A percentile compares a stretch with the other conserved stretches of the same genome.
These are phyloP conservation scores for Lymantria monacha DNA, from an alignment of 2,888 invertebrate genomes.

Conservation along the genomic window DNA sequence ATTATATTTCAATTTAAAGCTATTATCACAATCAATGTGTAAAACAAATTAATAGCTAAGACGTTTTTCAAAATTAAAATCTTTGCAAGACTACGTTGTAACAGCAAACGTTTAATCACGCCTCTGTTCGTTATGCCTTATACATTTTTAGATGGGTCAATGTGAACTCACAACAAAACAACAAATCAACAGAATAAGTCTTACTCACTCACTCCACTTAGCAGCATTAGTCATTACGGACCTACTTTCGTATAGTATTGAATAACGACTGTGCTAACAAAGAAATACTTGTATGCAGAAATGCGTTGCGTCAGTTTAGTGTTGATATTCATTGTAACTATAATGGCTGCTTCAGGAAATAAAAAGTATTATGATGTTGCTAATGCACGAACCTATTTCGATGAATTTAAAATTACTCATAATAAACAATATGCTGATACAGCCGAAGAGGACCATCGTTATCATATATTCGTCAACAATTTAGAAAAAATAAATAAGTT, in stretches of 20 bases:
- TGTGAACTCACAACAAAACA: too few species aligned
- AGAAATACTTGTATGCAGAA: neutral
- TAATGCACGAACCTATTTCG: constrained; percentile 38
- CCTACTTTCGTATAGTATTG: neutral
- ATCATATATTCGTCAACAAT: constrained; percentile 34
- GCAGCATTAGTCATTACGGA: neutral
- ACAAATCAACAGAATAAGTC: too few species aligned
- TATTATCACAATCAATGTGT: too few species aligned
- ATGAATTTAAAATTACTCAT: constrained; percentile 37
- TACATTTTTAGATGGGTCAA: too few species aligned
- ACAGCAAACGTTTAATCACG: too few species aligned
- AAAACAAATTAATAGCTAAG: too few species aligned
- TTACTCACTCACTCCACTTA: too few species aligned
- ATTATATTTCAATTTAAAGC: too few species aligned
- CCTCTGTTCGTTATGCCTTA: too few species aligned
- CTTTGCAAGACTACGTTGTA: too few species aligned
- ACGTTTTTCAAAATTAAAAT: too few species aligned
- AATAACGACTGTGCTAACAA: constrained; percentile 3
- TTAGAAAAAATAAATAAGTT: constrained; percentile 39
- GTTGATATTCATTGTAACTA: constrained; percentile 18
- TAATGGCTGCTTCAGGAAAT: constrained; percentile 23
- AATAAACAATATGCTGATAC: constrained; percentile 44
- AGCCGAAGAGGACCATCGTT: constrained; percentile 42
- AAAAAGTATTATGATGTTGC: constrained; percentile 32
- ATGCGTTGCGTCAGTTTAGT: constrained; percentile 17